Base-by-base conservation (phyloP, 2,888 invertebrate genomes). In the Beris chalybata region DNA sequence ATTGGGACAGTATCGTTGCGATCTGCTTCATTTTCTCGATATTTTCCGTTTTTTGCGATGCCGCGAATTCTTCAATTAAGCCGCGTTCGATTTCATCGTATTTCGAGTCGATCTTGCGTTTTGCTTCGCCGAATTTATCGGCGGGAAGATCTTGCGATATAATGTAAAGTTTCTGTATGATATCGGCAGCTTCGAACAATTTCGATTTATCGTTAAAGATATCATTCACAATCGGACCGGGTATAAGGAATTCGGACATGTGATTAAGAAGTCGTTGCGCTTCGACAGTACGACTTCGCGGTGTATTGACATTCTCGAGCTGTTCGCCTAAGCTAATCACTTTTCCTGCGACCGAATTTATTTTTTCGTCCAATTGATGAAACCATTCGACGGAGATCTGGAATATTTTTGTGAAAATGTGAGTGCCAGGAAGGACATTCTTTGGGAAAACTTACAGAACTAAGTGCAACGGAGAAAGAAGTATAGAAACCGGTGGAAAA, bases 281-380 rank as follows among this genome's bases (percentile, higher is more conserved):
- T 75, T 99, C 98, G 0, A 94, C 94, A 0, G 97, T 95, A 67
- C 98, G 84, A 13, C 96, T 91, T 66, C 99, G 83, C 0, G 98
- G 98, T 0, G 93, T 95, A 77, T 97, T 93, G 0, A 98, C 95
- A 71, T 94, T 96, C 74, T 99, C 98, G 53, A 99, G 83, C 78
- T 99, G 98, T 81, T 98, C 98, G 0, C 98, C 99, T n/a, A 99
- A 86, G 81, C 98, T 97, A 55, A 98, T 88, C 0, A 99, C 98
- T 82, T 97, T 95, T 0, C 96, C 96, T 0, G 98, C 97, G 53
- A 99, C 98, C 66, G 92, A 91, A 74, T 97, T 97, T 76, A 99
- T 97, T 74, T 96, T 90, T 74, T 94, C 94, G 79, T 98, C 98
- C 61, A 98, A 80, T 71, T 94, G 91, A 82, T 95, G 92, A 79